A percentile compares a stretch with the other conserved stretches of the same genome.
phyloP scores from a whole-genome alignment of 37 sponge, comb jelly and placozoan genomes.

The Ephydatia muelleri region DNA sequence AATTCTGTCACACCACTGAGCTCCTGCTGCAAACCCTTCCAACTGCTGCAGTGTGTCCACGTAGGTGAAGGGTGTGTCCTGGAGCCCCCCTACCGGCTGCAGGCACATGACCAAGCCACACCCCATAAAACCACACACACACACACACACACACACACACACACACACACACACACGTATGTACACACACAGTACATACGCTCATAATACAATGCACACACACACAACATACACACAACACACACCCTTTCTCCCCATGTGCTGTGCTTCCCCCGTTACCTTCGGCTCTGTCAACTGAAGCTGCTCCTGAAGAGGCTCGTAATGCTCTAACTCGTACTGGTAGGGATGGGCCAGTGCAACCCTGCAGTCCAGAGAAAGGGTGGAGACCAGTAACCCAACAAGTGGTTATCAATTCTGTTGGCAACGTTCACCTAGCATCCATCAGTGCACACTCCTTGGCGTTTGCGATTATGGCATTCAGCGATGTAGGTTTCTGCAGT shows the following conservation, averaged over 20 bases:
- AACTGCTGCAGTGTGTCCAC: slow-evolving; percentile 64
- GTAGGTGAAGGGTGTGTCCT: slow-evolving; percentile 74
- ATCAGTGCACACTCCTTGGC: slow-evolving; percentile 47
- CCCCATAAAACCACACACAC: not conserved
- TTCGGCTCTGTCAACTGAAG: slow-evolving; percentile 45
- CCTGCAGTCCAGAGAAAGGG: not conserved
- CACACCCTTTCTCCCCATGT: too few relatives aligned
- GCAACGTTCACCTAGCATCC: slow-evolving; percentile 6
- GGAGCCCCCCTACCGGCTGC: slow-evolving; percentile 47
- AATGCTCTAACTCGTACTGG: slow-evolving; percentile 57
- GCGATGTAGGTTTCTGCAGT: slow-evolving; percentile 43
- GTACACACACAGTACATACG: not conserved
- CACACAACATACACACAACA: too few relatives aligned
- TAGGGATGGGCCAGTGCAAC: slow-evolving; percentile 55
- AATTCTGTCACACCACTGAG: slow-evolving; percentile 66
- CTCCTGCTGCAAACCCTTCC: slow-evolving; percentile 43
- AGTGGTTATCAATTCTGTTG: not conserved
- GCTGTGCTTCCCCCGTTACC: too few relatives aligned
- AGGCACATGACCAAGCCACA: not conserved
- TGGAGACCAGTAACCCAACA: not conserved
- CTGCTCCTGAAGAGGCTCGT: slow-evolving; percentile 44
- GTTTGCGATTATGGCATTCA: slow-evolving; percentile 55
- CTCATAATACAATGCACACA: not conserved
- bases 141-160: not conserved
- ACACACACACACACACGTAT: not conserved